Conservation (phyloP, 1,140 invertebrate species). For the Penaeus vannamei region DNA sequence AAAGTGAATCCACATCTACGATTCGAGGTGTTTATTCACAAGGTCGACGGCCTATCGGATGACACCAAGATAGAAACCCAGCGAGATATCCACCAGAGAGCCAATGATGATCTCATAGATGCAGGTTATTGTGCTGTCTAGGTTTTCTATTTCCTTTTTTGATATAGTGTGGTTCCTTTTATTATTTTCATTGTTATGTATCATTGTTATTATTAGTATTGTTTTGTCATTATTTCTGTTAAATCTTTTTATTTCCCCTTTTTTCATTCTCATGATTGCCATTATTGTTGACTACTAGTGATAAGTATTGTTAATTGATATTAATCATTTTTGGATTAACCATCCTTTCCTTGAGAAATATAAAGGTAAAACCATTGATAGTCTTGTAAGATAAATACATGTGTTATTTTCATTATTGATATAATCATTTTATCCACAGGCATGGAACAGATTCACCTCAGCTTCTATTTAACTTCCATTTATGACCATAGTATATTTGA, state of each 20-base stretch:
- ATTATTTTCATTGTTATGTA: slow-evolving; percentile 12
- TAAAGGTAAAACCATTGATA: no score
- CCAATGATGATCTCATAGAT: slow-evolving; percentile 94
- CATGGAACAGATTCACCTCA: slow-evolving; percentile 87
- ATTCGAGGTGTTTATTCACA: slow-evolving; percentile 99
- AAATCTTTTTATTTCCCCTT: not conserved
- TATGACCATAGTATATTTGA: slow-evolving; percentile 99
- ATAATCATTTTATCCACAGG: slow-evolving; percentile 73
- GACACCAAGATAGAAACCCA: slow-evolving; percentile 99
- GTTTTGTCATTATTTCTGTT: not conserved
- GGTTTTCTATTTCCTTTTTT: slow-evolving; percentile 64
- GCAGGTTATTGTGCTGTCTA: slow-evolving; percentile 76
- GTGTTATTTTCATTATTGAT: slow-evolving; percentile 23
- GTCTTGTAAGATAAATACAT: no score
- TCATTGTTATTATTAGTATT: slow-evolving; percentile 15
- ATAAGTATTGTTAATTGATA: not conserved
- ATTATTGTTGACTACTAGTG: no score
- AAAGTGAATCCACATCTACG: slow-evolving; percentile 97
- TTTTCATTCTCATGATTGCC: no score
- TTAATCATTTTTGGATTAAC: not conserved
- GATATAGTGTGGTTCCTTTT: slow-evolving; percentile 22
- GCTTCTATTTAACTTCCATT: slow-evolving; percentile 98
- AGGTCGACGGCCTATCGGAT: slow-evolving; percentile 98
- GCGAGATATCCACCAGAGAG: slow-evolving; percentile 96
- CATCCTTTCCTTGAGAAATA: not conserved